These are phyloP conservation scores for Porites divaricata DNA, from an alignment of 92 coral and sea anemone species.

Conservation along the genomic window DNA sequence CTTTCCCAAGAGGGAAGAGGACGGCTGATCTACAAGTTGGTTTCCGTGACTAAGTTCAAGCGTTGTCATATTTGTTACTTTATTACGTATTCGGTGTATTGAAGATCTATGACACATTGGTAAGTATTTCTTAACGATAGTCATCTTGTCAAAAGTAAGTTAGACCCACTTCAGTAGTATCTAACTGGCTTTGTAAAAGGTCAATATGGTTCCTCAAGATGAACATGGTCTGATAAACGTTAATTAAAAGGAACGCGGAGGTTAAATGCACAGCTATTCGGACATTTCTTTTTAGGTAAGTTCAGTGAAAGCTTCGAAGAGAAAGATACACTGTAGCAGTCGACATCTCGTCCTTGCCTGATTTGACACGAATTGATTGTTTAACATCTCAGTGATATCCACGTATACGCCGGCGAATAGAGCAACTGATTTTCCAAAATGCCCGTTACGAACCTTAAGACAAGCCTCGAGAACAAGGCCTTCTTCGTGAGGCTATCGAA, in stretches of 20 bases:
- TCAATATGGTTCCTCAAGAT: constrained; percentile 18
- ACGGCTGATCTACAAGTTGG: too few relatives aligned
- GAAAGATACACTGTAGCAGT: neutral
- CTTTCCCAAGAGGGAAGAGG: neutral
- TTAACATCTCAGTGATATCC: too few relatives aligned
- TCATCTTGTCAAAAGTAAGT: constrained; percentile 14
- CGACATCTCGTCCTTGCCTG: too few relatives aligned
- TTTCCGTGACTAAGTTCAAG: neutral
- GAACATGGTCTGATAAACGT: neutral
- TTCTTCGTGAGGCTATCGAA: constrained; percentile 35
- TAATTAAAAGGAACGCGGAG: neutral
- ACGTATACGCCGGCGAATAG: too few relatives aligned
- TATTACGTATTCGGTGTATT: neutral
- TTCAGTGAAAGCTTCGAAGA: neutral
- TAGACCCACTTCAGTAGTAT: constrained; percentile 1
- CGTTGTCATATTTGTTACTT: neutral
- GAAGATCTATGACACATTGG: neutral
- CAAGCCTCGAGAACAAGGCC: constrained; percentile 39
- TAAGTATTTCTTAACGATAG: constrained; percentile 19
- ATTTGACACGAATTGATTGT: too few relatives aligned
- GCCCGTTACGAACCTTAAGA: constrained; percentile 39
- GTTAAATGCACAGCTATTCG: neutral
- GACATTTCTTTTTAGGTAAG: neutral
- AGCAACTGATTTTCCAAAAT: neutral
- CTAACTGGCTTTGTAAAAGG: constrained; percentile 10